Evolutionary conservation across 2,797 vertebrate species (phyloP), one percentile per base, ranked within the genome.

Genomic region (Hemibagrus guttatus): DNA sequence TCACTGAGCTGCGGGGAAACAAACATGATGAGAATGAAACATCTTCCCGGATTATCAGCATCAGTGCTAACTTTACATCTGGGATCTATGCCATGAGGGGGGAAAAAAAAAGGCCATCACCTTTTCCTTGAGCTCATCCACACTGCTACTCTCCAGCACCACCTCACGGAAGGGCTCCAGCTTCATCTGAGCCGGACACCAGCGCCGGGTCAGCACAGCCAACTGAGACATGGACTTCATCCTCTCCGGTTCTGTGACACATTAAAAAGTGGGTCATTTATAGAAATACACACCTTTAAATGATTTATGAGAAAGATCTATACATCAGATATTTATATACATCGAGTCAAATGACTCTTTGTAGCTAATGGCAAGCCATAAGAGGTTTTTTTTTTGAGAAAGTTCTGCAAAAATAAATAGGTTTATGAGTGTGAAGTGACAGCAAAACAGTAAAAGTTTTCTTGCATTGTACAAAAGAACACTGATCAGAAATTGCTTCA

Each of bases 181-280:
- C 91, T 96, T 98, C 97, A 99, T 97, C 64, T 96, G 95, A 12
- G 97, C 93, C 0, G 98, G 98, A 78, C 93, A 96, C 98, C 98
- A 99, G 68, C 96, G 95, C 68, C 97, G 96, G 0, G 97, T 97
- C 84, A 99, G 90, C 90, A 99, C 95, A 11, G 98, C 98, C 91
- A 99, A 94, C 89, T 99, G 98, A 4, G 98, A 98, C 98, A 99
- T 99, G 83, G 98, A 99, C 92, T 99, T 99, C 98, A 99, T 99
- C 92, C 97, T 97, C 93, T 99, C 98, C 17, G 95, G 93, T 84
- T 97, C 98, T 99, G 92, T 80, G 56, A 56, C 39, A 19, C 83
- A 26, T 56, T 59, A 68, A 35, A 63, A 42, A 42, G 23, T 16
- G 35, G 7, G 58, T 42, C 35, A 35, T 16, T 21, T 42, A 49